A percentile compares a stretch with the other conserved stretches of the same genome.
Evolutionary conservation across 1,140 invertebrate genomes (phyloP).

Genomic region (Heliconius himera): DNA sequence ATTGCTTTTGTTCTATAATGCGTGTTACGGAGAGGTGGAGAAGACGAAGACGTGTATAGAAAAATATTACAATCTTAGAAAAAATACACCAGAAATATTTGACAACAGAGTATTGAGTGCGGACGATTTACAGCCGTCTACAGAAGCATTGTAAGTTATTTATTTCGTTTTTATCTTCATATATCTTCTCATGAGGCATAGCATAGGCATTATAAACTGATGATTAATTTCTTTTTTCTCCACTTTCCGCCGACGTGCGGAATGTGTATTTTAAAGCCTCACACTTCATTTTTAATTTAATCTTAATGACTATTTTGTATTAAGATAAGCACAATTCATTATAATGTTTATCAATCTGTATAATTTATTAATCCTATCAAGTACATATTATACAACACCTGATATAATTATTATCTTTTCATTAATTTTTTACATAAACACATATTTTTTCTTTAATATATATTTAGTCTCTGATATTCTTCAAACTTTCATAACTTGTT

Average conservation of each 20-base stretch:
- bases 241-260: no score
- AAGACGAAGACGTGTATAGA: constrained; percentile 83
- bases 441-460: no score
- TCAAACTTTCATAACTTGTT: no score
- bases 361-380: not conserved
- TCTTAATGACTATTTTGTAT: not conserved
- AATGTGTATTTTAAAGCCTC: no score
- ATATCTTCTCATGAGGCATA: not conserved
- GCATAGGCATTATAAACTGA: no score
- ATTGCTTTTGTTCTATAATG: constrained; percentile 83
- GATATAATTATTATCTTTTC: no score
- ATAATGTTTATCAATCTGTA: not conserved
- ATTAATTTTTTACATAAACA: no score
- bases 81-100: constrained; percentile 83
- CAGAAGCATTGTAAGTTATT: constrained; percentile 77
- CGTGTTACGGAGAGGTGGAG: constrained; percentile 82
- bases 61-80: constrained; percentile 82
- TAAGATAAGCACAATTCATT: not conserved
- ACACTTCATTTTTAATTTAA: not conserved
- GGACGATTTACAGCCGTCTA: constrained; percentile 59
- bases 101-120: constrained; percentile 73
- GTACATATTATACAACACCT: not conserved
- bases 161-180: not conserved
- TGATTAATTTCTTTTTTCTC: no score
- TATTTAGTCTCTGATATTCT: no score